Evolutionary conservation across 2,797 vertebrate genomes (phyloP).

Genomic region (Anolis apletophallus): DNA sequence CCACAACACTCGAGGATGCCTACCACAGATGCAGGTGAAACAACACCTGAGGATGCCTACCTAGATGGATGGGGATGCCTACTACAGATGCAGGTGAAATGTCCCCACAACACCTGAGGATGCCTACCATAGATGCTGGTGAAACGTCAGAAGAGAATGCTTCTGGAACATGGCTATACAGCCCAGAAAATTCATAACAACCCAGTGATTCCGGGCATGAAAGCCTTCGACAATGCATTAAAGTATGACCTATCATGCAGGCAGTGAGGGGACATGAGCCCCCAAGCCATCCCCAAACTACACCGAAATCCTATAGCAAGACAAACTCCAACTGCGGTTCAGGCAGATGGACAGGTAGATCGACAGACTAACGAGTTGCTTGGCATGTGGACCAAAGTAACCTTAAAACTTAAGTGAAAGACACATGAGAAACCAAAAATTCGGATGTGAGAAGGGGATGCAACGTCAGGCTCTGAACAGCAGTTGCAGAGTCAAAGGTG

Average conservation of each 20-base stretch:
- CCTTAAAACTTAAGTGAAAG: background rate
- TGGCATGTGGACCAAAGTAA: background rate
- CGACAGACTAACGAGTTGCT: background rate
- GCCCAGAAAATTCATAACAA: too few species aligned
- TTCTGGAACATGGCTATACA: too few species aligned
- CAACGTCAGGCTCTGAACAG: background rate
- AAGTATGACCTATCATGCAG: conserved; percentile 26
- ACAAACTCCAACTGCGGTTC: background rate
- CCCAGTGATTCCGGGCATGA: too few species aligned
- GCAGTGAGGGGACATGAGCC: background rate
- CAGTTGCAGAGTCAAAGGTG: background rate
- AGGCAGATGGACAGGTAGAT: background rate
- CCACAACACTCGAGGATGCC: too few species aligned
- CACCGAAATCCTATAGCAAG: background rate
- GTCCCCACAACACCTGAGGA: too few species aligned
- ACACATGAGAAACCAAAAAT: background rate
- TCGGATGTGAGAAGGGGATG: background rate
- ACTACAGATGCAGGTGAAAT: too few species aligned
- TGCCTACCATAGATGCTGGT: too few species aligned
- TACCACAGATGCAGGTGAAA: too few species aligned
- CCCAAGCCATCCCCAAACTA: background rate
- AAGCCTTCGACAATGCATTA: background rate
- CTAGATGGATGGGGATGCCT: too few species aligned
- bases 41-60: too few species aligned
- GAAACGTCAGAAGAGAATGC: too few species aligned